phyloP scores from a whole-genome alignment of 1,140 invertebrate species.

The Plutomurus gul region DNA sequence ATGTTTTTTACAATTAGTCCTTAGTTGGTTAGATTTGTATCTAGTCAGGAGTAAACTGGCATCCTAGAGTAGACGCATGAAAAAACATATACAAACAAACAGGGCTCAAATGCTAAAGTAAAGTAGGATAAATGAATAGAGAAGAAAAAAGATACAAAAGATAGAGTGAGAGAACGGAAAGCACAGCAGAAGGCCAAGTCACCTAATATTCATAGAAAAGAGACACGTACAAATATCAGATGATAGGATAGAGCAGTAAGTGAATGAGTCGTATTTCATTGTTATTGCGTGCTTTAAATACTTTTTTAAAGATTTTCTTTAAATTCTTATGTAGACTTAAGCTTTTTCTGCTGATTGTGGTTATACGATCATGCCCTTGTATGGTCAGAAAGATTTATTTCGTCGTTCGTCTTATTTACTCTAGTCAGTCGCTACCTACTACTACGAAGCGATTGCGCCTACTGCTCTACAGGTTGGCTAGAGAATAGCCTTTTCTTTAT shows the following conservation, averaged over 20 bases:
- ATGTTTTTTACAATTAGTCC: slow-evolving; percentile 1
- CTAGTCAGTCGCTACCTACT: not conserved
- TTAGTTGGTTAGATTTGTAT: not conserved
- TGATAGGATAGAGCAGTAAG: not conserved
- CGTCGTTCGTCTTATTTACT: slow-evolving; percentile 12
- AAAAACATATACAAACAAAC: slow-evolving; percentile 5
- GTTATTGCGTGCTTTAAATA: slow-evolving; percentile 19
- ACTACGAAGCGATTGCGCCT: not conserved
- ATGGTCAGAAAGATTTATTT: slow-evolving; percentile 2
- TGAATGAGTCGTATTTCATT: slow-evolving; percentile 3
- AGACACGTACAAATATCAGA: not conserved
- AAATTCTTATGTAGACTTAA: not conserved
- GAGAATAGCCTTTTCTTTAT: not conserved
- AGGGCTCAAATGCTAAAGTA: not conserved
- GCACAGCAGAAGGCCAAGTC: not conserved
- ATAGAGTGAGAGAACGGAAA: not conserved
- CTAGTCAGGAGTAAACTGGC: slow-evolving; percentile 10
- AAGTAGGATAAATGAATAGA: not conserved
- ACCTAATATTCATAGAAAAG: not conserved
- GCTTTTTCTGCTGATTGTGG: not conserved
- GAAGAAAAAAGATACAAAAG: not conserved
- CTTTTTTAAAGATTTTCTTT: slow-evolving; percentile 28
- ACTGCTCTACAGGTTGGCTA: not conserved
- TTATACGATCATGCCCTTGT: not conserved
- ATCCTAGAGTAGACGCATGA: not conserved